Evolutionary conservation across 2,888 invertebrate genomes (phyloP), one percentile per base, ranked within the genome.

Genomic region (Synanthedon andrenaeformis): DNA sequence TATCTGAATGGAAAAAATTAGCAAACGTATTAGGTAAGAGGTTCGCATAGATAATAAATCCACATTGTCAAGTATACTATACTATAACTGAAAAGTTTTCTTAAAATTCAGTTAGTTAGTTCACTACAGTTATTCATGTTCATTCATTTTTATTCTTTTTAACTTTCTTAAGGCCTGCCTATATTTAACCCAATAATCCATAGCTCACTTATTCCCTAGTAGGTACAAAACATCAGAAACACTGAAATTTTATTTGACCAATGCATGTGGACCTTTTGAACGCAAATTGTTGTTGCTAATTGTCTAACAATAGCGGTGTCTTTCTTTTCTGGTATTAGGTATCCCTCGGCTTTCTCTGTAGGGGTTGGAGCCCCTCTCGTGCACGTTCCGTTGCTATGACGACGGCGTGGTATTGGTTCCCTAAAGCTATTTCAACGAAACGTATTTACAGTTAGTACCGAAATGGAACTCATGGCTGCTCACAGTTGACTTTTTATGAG

Each of bases 331-430:
- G 85, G 84, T 78, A 74, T 64, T 66, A 62, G 64, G 64, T 68
- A 74, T 72, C 75, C 73, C 73, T 72, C 67, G 60, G 63, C 69
- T 62, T 65, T 71, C 70, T 69, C 72, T 71, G 58, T 62, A 65
- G 74, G 78, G 76, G 72, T 69, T 72, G 74, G 65, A 71, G 70
- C 74, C 83, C 82, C 54, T 52, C 76, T 78, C 73, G 70, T 62
- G 65, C 66, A 67, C 67, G 72, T 66, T 66, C 64, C 56, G 85
- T 86, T 75, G 70, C 70, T 74, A 85, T 83, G 75, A 62, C 71
- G 71, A 87, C 86, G 61, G 75, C 74, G 71, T 84, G 78, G 76
- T 85, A 79, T 82, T 82, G 79, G 79, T 82, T 80, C 85, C 83
- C 82, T 73, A 72, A 77, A 69, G 77, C 69, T 71, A 70, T 71